These are phyloP conservation scores for Drosophila pseudotakahashii DNA, from an alignment of 2,888 invertebrate genomes.

Conservation along the genomic window DNA sequence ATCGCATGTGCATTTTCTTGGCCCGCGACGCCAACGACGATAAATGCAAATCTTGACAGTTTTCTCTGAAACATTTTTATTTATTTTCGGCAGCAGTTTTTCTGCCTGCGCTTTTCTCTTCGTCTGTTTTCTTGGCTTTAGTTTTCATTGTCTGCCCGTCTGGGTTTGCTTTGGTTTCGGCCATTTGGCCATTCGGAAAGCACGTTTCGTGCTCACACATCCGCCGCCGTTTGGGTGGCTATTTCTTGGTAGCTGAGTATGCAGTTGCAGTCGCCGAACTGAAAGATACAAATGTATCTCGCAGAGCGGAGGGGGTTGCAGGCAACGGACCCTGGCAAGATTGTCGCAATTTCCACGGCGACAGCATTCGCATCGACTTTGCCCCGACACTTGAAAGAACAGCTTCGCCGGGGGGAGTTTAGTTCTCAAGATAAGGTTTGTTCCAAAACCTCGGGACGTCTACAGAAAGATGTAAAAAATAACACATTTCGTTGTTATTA, in stretches of 20 bases:
- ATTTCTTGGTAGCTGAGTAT: slow-evolving; percentile 5
- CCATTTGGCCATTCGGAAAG: slow-evolving; percentile 71
- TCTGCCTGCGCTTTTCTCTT: slow-evolving; percentile 22
- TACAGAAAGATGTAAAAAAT: background rate
- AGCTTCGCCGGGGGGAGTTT: background rate
- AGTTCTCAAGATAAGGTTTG: background rate
- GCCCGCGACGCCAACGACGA: slow-evolving; percentile 60
- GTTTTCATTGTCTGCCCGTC: slow-evolving; percentile 61
- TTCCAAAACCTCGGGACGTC: background rate
- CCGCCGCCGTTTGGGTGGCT: slow-evolving; percentile 48
- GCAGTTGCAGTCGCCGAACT: slow-evolving; percentile 45
- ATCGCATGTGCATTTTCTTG: slow-evolving; percentile 69
- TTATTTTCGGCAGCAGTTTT: slow-evolving; percentile 68
- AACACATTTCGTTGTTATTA: no score
- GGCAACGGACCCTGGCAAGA: slow-evolving; percentile 39
- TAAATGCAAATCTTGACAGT: slow-evolving; percentile 79
- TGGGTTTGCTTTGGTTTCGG: slow-evolving; percentile 63
- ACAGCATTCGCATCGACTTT: slow-evolving; percentile 37
- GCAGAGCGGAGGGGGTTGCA: background rate
- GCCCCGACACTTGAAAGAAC: slow-evolving; percentile 7
- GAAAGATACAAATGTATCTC: slow-evolving; percentile 51
- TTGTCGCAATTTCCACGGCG: slow-evolving; percentile 56
- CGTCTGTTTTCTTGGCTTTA: slow-evolving; percentile 27
- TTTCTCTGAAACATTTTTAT: slow-evolving; percentile 72
- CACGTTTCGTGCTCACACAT: slow-evolving; percentile 73